Conservation (phyloP, 2,888 invertebrate species). For the Sthenelais limicola region DNA sequence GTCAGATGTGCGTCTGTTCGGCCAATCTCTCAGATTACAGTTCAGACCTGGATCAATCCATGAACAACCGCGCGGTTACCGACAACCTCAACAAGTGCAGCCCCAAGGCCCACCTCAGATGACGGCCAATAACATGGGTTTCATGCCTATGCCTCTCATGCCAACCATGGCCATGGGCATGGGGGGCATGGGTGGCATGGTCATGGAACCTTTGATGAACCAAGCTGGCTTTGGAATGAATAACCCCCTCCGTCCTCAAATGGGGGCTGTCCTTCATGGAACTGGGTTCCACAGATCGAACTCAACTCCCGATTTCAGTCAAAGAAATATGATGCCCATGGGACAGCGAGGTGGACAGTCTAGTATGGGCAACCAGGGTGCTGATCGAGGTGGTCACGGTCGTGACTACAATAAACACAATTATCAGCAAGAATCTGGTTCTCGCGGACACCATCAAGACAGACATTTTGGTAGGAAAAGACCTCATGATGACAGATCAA, state of each 20-base stretch:
- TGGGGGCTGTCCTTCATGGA: neutral
- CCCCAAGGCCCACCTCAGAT: neutral
- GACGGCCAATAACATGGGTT: neutral
- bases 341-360: neutral
- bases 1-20: slow-evolving; percentile 80
- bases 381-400: neutral
- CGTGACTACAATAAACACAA: neutral
- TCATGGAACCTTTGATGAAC: neutral
- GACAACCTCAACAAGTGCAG: neutral
- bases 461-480: too few relatives aligned
- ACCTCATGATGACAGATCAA: too few relatives aligned
- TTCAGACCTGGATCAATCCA: slow-evolving; percentile 50
- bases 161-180: too few relatives aligned
- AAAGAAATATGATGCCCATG: neutral
- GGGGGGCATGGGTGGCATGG: neutral
- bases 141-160: neutral
- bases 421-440: too few relatives aligned
- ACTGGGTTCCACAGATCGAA: slow-evolving; percentile 23
- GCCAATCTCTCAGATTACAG: slow-evolving; percentile 67
- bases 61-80: neutral
- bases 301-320: slow-evolving; percentile 7
- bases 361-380: neutral
- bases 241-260: neutral
- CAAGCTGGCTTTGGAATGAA: neutral
- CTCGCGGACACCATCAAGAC: too few relatives aligned